Evolutionary conservation across 2,113 vertebrate species (phyloP), one percentile per base, ranked within the genome.

Genomic region (Nothobranchius kuhntae): DNA sequence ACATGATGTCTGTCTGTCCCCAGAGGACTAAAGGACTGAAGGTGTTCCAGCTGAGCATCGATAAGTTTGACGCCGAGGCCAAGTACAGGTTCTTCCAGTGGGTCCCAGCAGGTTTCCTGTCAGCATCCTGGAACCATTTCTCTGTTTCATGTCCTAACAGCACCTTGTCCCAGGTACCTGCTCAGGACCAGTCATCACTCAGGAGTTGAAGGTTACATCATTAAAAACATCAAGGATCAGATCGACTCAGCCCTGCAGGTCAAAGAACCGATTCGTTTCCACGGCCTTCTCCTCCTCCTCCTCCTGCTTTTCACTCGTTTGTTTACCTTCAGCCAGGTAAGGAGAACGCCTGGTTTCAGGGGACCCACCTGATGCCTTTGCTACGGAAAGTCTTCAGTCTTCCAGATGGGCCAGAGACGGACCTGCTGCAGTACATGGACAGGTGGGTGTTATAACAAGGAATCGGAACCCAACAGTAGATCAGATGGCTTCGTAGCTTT

Each of bases 161-260:
- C 0, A 26, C 3, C 1, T 52, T 45, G 26, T 83, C 66, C 62
- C 74, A 91, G 90, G 77, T 87, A 66, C 85, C 93, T 93, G 85
- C 75, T 99, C 85, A 96, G 94, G 90, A 96, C 92, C 47, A 96
- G 95, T 68, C 92, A 90, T 71, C 98, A 99, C 87, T 94, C 97
- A 5, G 97, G 97, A 44, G 94, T 99, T 15, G 94, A 98, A 85
- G 97, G 95, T 76, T 98, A 96, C 81, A 38, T 98, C 84, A 96
- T 98, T 90, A 95, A 98, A 77, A 99, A 98, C 73, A 96, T 98
- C 78, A 96, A 93, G 91, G 95, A 94, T 81, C 96, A 98, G 88
- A 94, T 98, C 53, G 92, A 96, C 63, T 52, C 86, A 2, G 91
- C 96, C 0, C 84, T 98, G 51, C 77, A 73, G 81, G 87, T 88